Evolutionary conservation across 2,888 invertebrate species (phyloP), one percentile per base, ranked within the genome.

Genomic region (Galerucella nymphaeae): DNA sequence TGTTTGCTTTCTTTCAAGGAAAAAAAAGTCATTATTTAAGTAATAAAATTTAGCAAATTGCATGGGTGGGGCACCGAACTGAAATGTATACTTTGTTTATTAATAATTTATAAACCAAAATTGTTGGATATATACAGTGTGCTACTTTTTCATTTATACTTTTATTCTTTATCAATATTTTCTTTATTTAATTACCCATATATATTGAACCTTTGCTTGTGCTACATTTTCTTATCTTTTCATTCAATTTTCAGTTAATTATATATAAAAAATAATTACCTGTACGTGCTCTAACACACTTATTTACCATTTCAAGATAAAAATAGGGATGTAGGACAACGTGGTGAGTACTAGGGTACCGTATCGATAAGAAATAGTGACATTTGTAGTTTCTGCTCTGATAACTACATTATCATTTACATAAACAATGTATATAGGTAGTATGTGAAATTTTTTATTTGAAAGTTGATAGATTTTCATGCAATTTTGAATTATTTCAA

Each of bases 301-400:
- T 16, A 61, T 58, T 58, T 58, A 20, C 58, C 20, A 14, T 58
- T 55, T 58, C 38, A 42, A 62, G 42, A 62, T 62, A 16, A 42
- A 62, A 62, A 41, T n/a, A n/a, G 50, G 13, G 55, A 50, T n/a
- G 20, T 14, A 38, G 23, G 62, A 18, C 68, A 20, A 42, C 18
- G 38, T 9, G 59, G 59, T n/a, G 23, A 58, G n/a, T 59, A 59
- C 38, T 30, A 30, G 5, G 30, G 30, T 30, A 30, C 30, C 45
- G 14, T 59, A 16, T 20, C 38, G 59, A 66, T 66, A 66, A 71
- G 53, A 55, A 62, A 42, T 61, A 61, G 66, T 66, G 66, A 61
- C 50, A 65, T 71, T 66, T 71, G 59, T 64, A 18, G 11, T 71
- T 70, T 70, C 70, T 65, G 71, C 71, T 42, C 66, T 66, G 55